Conservation (phyloP, 1,140 invertebrate genomes). For the Atta cephalotes region DNA sequence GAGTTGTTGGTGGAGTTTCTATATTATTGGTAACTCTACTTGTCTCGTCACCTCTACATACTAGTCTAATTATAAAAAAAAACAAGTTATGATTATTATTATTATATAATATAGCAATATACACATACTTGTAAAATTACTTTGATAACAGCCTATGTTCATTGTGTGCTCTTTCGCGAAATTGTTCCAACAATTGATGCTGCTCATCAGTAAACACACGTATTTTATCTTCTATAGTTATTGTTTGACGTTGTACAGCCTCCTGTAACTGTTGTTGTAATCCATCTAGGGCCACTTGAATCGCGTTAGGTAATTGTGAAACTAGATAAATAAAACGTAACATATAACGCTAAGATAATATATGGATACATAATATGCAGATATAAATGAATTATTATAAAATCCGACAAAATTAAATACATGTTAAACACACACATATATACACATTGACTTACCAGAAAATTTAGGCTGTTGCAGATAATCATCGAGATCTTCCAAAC, state of each 20-base stretch:
- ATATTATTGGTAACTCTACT: conserved; percentile 71
- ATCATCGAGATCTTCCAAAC: conserved; percentile 76
- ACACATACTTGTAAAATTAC: conserved; percentile 68
- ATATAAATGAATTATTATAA: background rate
- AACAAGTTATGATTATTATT: background rate
- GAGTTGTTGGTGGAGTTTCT: conserved; percentile 74
- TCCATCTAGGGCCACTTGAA: conserved; percentile 82
- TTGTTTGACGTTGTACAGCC: conserved; percentile 84
- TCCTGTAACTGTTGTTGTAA: conserved; percentile 86
- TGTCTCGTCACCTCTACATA: conserved; percentile 75
- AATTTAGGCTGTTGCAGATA: conserved; percentile 79
- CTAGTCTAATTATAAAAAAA: conserved; percentile 69
- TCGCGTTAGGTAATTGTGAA: conserved; percentile 78
- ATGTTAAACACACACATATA: background rate
- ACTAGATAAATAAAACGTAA: conserved; percentile 71
- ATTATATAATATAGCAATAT: background rate
- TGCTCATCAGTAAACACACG: conserved; percentile 86
- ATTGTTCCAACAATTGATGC: conserved; percentile 85
- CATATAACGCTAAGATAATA: background rate
- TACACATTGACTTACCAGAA: conserved; percentile 77
- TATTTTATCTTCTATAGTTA: conserved; percentile 86
- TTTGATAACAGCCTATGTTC: conserved; percentile 85
- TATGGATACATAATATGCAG: background rate
- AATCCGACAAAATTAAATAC: background rate
- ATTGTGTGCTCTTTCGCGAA: conserved; percentile 84